Base-by-base conservation (phyloP, 2,797 vertebrate species). In the Enteromius mattozi region DNA sequence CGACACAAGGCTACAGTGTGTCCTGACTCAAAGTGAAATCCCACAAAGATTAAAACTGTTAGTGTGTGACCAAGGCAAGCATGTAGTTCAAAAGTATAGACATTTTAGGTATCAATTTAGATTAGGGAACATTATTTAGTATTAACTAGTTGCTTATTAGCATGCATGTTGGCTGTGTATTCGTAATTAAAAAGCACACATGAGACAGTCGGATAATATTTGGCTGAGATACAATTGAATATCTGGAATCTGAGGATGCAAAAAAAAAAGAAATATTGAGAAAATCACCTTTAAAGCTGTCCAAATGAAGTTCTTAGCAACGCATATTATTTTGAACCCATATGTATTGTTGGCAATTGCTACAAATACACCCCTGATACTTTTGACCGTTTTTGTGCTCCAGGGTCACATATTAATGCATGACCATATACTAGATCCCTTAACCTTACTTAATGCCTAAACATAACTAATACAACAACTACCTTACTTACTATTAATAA, bases 21-120 rank as follows among this genome's bases (percentile, higher is more conserved):
- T 42, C 17, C 68, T 16, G 68, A 61, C 68, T 61, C 37, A 35
- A 78, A 65, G 30, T 88, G 90, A 92, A 79, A 69, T 68, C 35
- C 56, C 45, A 7, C 1, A 42, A 42, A 13, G 35, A 24, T 13
- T 40, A 27, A 79, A 78, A 56, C 40, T 35, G 17, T 63, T 42
- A 59, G 24, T 37, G 56, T 10, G 47, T 30, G 14, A 65, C 16
- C 30, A 65, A 30, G 14, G 14, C 27, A 65, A 61, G n/a, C 59
- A 27, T 63, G 24, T 13, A 61, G n/a, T 24, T 61, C 4, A 61
- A 51, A 17, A 65, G 27, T 33, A 9, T 6, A 33, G 3, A 63
- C 14, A 30, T 30, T 6, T 30, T 30, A 30, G 2, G 13, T 63
- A 6, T 30, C 61, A 30, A 13, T 30, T 63, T 16, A 65, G 6